Conservation (phyloP, 2,797 vertebrate species). For the Spinus pinus region DNA sequence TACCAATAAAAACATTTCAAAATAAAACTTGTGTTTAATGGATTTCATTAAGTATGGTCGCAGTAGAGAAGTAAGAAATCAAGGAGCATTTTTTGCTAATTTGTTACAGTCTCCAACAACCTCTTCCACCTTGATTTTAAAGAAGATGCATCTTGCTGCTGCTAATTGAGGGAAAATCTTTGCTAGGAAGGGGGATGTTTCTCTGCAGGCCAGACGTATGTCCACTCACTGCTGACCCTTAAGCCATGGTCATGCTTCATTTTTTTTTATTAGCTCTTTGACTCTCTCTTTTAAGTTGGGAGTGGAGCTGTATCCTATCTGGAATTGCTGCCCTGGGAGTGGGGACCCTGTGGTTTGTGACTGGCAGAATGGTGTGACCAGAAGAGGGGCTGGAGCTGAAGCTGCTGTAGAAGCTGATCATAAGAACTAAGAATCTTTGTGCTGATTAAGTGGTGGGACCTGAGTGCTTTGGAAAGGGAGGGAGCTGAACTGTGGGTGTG, state of each 20-base stretch:
- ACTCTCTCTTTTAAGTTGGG: background rate
- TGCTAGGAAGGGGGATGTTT: background rate
- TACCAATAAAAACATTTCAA: constrained; percentile 27
- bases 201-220: background rate
- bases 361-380: background rate
- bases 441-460: rapidly evolving
- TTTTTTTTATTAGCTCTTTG: background rate
- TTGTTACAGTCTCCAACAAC: background rate
- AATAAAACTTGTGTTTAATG: background rate
- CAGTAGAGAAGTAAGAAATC: background rate
- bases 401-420: background rate
- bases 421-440: background rate
- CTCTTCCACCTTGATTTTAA: rapidly evolving
- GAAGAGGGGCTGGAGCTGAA: background rate
- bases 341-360: background rate
- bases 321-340: background rate
- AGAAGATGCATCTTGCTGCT: background rate
- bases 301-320: background rate
- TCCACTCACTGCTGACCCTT: rapidly evolving
- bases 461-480: background rate
- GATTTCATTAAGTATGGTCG: background rate
- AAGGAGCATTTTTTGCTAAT: background rate
- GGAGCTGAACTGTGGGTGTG: background rate
- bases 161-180: background rate
- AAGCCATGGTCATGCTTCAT: rapidly evolving